phyloP scores from a whole-genome alignment of 2,113 vertebrate genomes.

The Sprattus sprattus region DNA sequence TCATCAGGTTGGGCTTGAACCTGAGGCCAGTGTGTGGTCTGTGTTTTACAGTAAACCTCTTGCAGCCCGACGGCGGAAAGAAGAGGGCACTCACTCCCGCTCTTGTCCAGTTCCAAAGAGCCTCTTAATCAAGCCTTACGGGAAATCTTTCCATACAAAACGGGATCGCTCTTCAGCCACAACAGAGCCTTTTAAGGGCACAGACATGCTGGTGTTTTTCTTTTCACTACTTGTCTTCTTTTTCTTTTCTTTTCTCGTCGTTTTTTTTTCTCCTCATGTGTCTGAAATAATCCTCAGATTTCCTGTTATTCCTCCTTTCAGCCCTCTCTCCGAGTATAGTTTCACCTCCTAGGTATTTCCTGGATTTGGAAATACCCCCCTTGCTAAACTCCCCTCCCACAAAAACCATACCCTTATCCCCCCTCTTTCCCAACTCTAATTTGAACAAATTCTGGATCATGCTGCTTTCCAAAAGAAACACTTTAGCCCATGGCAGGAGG shows the following conservation, averaged over 20 bases:
- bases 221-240: constrained; percentile 41
- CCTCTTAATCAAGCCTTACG: constrained; percentile 56
- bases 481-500: constrained; percentile 55
- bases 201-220: constrained; percentile 51
- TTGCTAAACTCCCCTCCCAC: constrained; percentile 41
- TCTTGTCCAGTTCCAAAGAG: neutral
- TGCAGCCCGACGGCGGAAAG: constrained; percentile 35
- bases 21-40: neutral
- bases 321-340: constrained; percentile 51
- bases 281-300: constrained; percentile 65
- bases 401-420: constrained; percentile 39
- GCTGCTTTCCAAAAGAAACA: constrained; percentile 56
- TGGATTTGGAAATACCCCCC: constrained; percentile 59
- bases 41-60: constrained; percentile 20
- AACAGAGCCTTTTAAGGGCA: constrained; percentile 69
- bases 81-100: constrained; percentile 26
- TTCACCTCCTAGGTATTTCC: constrained; percentile 74
- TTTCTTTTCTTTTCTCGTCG: constrained; percentile 35
- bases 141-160: constrained; percentile 60
- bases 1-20: neutral
- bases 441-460: constrained; percentile 65
- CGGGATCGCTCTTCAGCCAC: constrained; percentile 44
- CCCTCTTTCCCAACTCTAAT: constrained; percentile 54
- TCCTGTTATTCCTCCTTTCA: constrained; percentile 66
- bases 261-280: constrained; percentile 43